A percentile compares a stretch with the other conserved stretches of the same genome.
These are phyloP conservation scores for Brachionus angularis DNA, from an alignment of 1,140 invertebrate genomes.

Conservation along the genomic window DNA sequence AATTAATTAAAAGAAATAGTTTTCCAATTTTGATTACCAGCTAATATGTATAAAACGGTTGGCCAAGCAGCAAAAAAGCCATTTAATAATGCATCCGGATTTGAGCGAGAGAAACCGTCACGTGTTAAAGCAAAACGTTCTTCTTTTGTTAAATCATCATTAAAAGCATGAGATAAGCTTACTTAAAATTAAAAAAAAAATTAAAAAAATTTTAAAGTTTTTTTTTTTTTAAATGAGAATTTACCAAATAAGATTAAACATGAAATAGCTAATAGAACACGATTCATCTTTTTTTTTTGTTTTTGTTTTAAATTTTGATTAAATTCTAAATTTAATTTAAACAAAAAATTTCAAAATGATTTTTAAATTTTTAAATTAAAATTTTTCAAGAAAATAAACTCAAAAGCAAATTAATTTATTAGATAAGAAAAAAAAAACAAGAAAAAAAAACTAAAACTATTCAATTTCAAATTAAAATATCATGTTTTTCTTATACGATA, in stretches of 20 bases:
- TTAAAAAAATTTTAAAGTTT: slow-evolving; percentile 18
- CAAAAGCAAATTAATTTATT: too few relatives aligned
- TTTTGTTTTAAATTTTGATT: too few relatives aligned
- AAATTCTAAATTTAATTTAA: too few relatives aligned
- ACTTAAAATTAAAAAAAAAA: neutral
- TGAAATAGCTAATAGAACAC: neutral
- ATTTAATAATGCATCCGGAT: slow-evolving; percentile 5
- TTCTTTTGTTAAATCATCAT: neutral
- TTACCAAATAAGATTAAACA: neutral
- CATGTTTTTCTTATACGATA: too few relatives aligned
- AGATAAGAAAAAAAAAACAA: too few relatives aligned
- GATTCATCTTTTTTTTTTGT: neutral
- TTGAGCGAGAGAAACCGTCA: slow-evolving; percentile 13
- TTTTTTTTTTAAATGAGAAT: neutral
- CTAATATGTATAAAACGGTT: neutral
- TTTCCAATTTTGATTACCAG: slow-evolving; percentile 32
- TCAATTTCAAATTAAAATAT: too few relatives aligned
- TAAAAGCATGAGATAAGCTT: neutral
- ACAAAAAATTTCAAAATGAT: too few relatives aligned
- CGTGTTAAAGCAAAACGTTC: slow-evolving; percentile 9
- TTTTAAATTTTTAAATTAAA: too few relatives aligned
- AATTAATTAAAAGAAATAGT: neutral
- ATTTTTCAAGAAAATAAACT: too few relatives aligned
- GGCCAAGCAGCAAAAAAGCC: slow-evolving; percentile 37
- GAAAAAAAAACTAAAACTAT: too few relatives aligned